These are phyloP conservation scores for Oxyteleia sp. DNA, from an alignment of 2,888 invertebrate genomes.

Conservation along the genomic window DNA sequence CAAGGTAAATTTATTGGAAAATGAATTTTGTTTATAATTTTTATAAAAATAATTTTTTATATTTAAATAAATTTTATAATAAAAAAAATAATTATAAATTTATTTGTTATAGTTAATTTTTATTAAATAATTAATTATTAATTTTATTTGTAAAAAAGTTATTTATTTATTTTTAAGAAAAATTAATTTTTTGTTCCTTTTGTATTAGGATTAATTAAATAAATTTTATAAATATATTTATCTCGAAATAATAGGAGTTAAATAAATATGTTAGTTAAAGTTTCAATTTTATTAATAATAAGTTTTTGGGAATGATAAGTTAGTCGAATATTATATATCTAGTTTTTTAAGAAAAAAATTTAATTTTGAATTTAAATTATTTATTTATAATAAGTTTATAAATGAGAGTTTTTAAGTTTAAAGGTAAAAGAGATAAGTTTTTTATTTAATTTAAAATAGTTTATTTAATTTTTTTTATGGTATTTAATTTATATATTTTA, in stretches of 20 bases:
- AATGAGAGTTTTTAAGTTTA: too few relatives aligned
- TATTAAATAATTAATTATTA: constrained; percentile 80
- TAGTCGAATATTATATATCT: constrained; percentile 91
- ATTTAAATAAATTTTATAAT: constrained; percentile 75
- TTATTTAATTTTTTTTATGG: constrained; percentile 88
- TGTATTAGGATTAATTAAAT: constrained; percentile 92
- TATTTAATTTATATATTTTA: constrained; percentile 85
- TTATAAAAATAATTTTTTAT: constrained; percentile 83
- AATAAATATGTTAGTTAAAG: constrained; percentile 87
- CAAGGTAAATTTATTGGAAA: constrained; percentile 77
- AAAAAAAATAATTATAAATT: constrained; percentile 88
- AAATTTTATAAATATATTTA: constrained; percentile 26
- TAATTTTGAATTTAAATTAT: constrained; percentile 88
- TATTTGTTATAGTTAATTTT: constrained; percentile 86
- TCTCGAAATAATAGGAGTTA: constrained; percentile 88
- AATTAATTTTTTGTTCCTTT: constrained; percentile 91
- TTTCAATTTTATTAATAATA: constrained; percentile 90
- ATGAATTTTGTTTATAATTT: constrained; percentile 48
- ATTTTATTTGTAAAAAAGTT: constrained; percentile 71
- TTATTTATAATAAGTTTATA: too few relatives aligned
- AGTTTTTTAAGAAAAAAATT: constrained; percentile 91
- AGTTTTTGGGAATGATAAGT: constrained; percentile 90
- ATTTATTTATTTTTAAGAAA: constrained; percentile 87
- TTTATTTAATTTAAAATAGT: constrained; percentile 87
- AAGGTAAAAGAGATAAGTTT: constrained; percentile 86